phyloP scores from a whole-genome alignment of 1,140 invertebrate genomes.

The Ruditapes philippinarum region DNA sequence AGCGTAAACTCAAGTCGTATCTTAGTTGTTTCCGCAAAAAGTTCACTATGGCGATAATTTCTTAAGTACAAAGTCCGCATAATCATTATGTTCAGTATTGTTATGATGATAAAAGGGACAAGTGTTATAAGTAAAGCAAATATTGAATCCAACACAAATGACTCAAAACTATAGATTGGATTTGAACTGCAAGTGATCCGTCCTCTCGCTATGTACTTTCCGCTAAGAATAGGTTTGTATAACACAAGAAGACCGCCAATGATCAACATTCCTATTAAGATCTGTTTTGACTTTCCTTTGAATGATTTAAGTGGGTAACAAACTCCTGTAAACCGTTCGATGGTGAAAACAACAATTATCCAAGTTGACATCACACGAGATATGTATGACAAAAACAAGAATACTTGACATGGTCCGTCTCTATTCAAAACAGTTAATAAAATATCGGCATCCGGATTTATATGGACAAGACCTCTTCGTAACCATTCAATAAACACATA shows the following conservation, averaged over 20 bases:
- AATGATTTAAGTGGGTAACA: conserved; percentile 72
- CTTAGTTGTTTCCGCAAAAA: conserved; percentile 62
- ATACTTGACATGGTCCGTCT: conserved; percentile 77
- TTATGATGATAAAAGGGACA: conserved; percentile 74
- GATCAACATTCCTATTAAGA: conserved; percentile 64
- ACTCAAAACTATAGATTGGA: conserved; percentile 56
- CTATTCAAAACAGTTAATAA: conserved; percentile 65
- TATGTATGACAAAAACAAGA: conserved; percentile 78
- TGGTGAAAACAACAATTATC: conserved; percentile 81
- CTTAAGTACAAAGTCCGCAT: conserved; percentile 69
- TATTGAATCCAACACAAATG: conserved; percentile 75
- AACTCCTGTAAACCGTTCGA: conserved; percentile 81
- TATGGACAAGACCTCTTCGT: conserved; percentile 66
- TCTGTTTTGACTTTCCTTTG: conserved; percentile 56
- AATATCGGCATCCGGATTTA: not conserved
- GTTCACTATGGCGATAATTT: conserved; percentile 48
- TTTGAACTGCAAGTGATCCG: conserved; percentile 58
- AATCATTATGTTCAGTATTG: conserved; percentile 74
- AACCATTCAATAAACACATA: conserved; percentile 79
- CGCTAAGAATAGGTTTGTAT: conserved; percentile 78
- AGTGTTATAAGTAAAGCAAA: conserved; percentile 75
- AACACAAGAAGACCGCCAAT: conserved; percentile 67
- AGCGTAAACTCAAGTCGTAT: conserved; percentile 75
- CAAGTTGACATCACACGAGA: conserved; percentile 81
- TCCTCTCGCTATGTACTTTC: conserved; percentile 24